phyloP scores from a whole-genome alignment of 2,113 vertebrate genomes.

The Pachycephala philippinensis region DNA sequence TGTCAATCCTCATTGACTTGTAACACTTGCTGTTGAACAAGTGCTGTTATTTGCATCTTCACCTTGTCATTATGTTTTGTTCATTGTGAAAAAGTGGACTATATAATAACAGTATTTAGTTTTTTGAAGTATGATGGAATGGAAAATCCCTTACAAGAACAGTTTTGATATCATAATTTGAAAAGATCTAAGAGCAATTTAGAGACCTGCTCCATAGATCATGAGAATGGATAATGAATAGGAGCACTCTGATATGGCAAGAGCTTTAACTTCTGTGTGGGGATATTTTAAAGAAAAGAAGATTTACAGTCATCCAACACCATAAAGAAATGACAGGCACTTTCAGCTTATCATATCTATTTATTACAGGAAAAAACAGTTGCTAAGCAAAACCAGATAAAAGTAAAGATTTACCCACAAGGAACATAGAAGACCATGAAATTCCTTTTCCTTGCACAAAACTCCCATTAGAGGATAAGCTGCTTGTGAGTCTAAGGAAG shows the following conservation, averaged over 20 bases:
- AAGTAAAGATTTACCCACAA: not conserved
- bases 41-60: not conserved
- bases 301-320: not conserved
- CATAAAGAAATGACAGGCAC: not conserved
- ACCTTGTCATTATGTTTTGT: not conserved
- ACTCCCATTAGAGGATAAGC: not conserved
- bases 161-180: not conserved
- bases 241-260: not conserved
- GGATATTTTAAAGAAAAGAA: not conserved
- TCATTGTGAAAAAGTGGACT: not conserved
- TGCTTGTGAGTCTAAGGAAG: not conserved
- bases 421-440: not conserved
- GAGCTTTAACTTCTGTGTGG: not conserved
- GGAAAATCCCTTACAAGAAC: not conserved
- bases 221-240: not conserved
- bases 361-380: not conserved
- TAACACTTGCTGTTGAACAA: not conserved
- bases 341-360: not conserved
- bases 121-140: not conserved
- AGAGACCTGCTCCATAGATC: not conserved
- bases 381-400: not conserved
- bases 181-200: not conserved
- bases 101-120: not conserved
- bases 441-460: not conserved
- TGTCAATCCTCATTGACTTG: constrained; percentile 1